Percentiles rank a stretch among this genome's conserved stretches.
phyloP scores from a whole-genome alignment of 1,140 invertebrate species.

The Acyrthosiphon pisum region DNA sequence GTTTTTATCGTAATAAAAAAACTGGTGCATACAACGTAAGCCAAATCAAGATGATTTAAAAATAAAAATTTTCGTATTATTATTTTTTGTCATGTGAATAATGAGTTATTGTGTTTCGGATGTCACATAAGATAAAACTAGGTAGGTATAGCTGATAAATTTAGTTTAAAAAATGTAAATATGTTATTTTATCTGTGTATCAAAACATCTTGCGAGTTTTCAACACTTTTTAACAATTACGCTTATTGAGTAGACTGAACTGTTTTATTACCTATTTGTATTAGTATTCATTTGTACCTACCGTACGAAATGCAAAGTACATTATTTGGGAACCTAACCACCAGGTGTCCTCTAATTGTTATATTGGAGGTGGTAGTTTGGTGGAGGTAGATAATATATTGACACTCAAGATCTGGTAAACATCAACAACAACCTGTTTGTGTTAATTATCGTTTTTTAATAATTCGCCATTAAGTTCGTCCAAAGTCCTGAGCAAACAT shows the following conservation, averaged over 20 bases:
- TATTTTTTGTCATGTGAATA: not conserved
- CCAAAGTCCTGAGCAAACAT: not conserved
- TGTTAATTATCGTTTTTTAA: not conserved
- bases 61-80: not conserved
- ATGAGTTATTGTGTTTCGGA: not conserved
- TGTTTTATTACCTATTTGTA: too few species aligned
- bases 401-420: not conserved
- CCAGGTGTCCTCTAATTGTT: not conserved
- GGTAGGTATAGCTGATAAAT: not conserved
- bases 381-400: not conserved
- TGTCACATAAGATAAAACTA: not conserved
- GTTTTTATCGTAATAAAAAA: not conserved
- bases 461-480: not conserved
- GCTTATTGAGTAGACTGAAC: not conserved
- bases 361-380: not conserved
- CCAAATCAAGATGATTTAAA: not conserved
- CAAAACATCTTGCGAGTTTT: not conserved
- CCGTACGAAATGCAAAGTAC: not conserved
- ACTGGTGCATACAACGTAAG: not conserved
- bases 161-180: not conserved
- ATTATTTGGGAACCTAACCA: not conserved
- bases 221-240: not conserved
- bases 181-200: not conserved
- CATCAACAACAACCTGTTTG: conserved; percentile 32
- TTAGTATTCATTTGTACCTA: not conserved